Percentiles rank a stretch among this genome's conserved stretches.
These are phyloP conservation scores for Drosophila biarmipes DNA, from an alignment of 1,140 invertebrate genomes.

Conservation along the genomic window DNA sequence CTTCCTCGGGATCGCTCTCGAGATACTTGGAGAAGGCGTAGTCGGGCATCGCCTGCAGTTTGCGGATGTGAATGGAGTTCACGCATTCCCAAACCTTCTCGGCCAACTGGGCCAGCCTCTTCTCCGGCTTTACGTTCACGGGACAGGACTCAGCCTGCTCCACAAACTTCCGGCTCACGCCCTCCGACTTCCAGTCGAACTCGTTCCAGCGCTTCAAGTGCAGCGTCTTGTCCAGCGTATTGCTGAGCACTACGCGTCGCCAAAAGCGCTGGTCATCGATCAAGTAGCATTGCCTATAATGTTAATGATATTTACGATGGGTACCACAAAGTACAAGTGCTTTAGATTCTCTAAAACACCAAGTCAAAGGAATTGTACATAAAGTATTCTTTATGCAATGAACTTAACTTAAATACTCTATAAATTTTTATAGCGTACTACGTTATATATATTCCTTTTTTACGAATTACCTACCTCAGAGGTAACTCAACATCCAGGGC, in stretches of 20 bases:
- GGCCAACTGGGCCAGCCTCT: conserved; percentile 30
- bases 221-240: conserved; percentile 34
- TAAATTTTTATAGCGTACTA: too few relatives aligned
- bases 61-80: conserved; percentile 39
- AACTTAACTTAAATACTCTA: not conserved
- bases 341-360: not conserved
- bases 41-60: conserved; percentile 42
- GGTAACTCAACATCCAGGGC: conserved; percentile 50
- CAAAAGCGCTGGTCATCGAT: conserved; percentile 47
- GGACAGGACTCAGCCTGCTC: conserved; percentile 47
- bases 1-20: conserved; percentile 17
- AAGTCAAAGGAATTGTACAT: not conserved
- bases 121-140: conserved; percentile 15
- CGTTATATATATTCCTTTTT: not conserved
- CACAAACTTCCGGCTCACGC: conserved; percentile 58
- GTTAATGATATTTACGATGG: not conserved
- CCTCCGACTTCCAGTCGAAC: conserved; percentile 57
- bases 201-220: conserved; percentile 33
- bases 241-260: conserved; percentile 52
- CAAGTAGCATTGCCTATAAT: conserved; percentile 30
- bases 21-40: conserved; percentile 26
- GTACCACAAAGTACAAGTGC: too few relatives aligned
- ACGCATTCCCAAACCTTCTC: conserved; percentile 29
- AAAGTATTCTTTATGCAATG: not conserved
- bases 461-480: conserved; percentile 11